A percentile compares a stretch with the other conserved stretches of the same genome.
These are phyloP conservation scores for Drosophila sechellia DNA, from an alignment of 1,140 invertebrate species.

Conservation along the genomic window DNA sequence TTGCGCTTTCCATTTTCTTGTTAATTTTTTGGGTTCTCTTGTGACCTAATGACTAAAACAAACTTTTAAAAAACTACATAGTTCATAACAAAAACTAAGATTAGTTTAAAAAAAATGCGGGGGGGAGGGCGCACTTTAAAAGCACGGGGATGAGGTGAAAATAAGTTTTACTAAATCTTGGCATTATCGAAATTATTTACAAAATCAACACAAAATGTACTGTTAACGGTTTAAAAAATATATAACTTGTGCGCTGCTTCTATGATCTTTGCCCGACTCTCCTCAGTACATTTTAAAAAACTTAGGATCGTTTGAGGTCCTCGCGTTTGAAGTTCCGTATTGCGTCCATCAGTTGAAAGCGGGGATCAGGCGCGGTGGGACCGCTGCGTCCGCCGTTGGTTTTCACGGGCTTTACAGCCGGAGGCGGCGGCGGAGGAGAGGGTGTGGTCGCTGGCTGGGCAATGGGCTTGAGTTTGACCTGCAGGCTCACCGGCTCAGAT, in stretches of 20 bases:
- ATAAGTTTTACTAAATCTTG: constrained; percentile 26
- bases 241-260: constrained; percentile 60
- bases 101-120: constrained; percentile 60
- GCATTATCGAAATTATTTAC: constrained; percentile 62
- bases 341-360: constrained; percentile 89
- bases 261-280: constrained; percentile 7
- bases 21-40: constrained; percentile 45
- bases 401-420: constrained; percentile 79
- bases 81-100: constrained; percentile 72
- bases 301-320: constrained; percentile 66
- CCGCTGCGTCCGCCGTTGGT: constrained; percentile 52
- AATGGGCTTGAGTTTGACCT: constrained; percentile 55
- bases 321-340: constrained; percentile 88
- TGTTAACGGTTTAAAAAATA: constrained; percentile 38
- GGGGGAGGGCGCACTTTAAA: constrained; percentile 1
- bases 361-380: constrained; percentile 85
- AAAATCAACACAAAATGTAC: constrained; percentile 33
- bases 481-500: constrained; percentile 36
- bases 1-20: constrained; percentile 13
- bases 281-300: background rate
- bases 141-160: constrained; percentile 25
- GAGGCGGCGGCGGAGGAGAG: constrained; percentile 61
- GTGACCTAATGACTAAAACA: constrained; percentile 78
- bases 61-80: constrained; percentile 63
- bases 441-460: constrained; percentile 6